Evolutionary conservation across 2,888 invertebrate genomes (phyloP).

Genomic region (Epirrita christyi): DNA sequence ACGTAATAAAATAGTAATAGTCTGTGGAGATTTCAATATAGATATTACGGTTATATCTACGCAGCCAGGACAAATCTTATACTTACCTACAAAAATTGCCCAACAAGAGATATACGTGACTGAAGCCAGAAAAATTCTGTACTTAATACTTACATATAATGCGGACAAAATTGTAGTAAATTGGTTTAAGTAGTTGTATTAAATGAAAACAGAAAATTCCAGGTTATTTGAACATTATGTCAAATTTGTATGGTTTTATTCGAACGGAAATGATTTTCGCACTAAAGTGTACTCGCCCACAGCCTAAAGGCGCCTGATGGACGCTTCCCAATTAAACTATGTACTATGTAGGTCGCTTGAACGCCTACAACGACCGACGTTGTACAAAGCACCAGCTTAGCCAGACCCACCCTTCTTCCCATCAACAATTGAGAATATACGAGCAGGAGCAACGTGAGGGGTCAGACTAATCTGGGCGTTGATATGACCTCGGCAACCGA

Average conservation of each 20-base stretch:
- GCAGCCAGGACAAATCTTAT: too few relatives aligned
- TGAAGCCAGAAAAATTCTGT: too few relatives aligned
- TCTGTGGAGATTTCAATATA: too few relatives aligned
- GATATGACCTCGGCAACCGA: slow-evolving; percentile 62
- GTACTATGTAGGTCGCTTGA: slow-evolving; percentile 80
- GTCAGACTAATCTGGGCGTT: slow-evolving; percentile 52
- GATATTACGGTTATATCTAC: too few relatives aligned
- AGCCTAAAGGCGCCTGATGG: slow-evolving; percentile 74
- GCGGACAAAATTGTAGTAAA: too few relatives aligned
- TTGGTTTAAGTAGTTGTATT: too few relatives aligned
- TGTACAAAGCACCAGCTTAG: slow-evolving; percentile 56
- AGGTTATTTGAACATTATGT: too few relatives aligned
- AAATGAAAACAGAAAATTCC: too few relatives aligned
- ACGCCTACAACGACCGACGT: slow-evolving; percentile 74
- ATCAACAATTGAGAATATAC: slow-evolving; percentile 52
- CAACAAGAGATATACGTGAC: too few relatives aligned
- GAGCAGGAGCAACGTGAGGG: slow-evolving; percentile 46
- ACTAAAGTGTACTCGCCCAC: slow-evolving; percentile 63
- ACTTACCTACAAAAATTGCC: too few relatives aligned
- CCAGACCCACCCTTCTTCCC: slow-evolving; percentile 57
- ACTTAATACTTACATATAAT: too few relatives aligned
- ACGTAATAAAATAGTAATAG: too few relatives aligned
- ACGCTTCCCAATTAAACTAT: slow-evolving; percentile 80
- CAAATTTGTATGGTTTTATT: not conserved
- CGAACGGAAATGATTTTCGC: slow-evolving; percentile 28